Base-by-base conservation (phyloP, 2,888 invertebrate genomes). In the Bhutanitis thaidina region DNA sequence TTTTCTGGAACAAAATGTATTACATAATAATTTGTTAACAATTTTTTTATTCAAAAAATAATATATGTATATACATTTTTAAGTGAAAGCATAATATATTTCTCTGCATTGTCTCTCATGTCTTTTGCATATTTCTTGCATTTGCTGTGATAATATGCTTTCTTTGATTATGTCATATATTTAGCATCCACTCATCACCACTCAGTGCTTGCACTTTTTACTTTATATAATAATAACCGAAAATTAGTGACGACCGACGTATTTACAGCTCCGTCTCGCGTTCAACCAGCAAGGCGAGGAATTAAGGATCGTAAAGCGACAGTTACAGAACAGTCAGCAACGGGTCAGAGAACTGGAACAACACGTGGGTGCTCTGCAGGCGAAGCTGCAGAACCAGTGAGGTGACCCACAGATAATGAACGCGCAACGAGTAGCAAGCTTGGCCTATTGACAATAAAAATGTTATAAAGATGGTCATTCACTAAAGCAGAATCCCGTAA, bases 321-420 rank as follows among this genome's bases (percentile, higher is more conserved):
- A 96, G 73, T 84, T 97, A 36, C 91, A 93, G 14, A 92, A 94
- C 72, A 95, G 95, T 66, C 96, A 97, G 70, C 91, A 93, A 62
- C 90, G 95, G 40, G 94, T 97, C 14, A 92, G 94, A 49, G 96
- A 96, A 69, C 84, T 97, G 20, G 96, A 97, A 71, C 94, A 94
- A 48, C 93, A 94, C 66, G 78, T 95, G 8, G 91, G 92, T 34
- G 91, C 92, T 49, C 73, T 93, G 52, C 92, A 93, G 59, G 82
- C 87, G 7, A 60, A 70, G 7, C 56, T 76, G 35, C 77, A 75
- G 8, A 48, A 44, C 66, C 70, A n/a, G 73, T 76, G 38, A 49
- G 9, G 14, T 13, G 29, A 8, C 1, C 12, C 5, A 1, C 34
- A 13, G 1, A 9, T n/a, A 32, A 7, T 27, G 15, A 45, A 37